A percentile compares a stretch with the other conserved stretches of the same genome.
Conservation (phyloP, 2,888 invertebrate genomes). For the Barypeithes pellucidus region DNA sequence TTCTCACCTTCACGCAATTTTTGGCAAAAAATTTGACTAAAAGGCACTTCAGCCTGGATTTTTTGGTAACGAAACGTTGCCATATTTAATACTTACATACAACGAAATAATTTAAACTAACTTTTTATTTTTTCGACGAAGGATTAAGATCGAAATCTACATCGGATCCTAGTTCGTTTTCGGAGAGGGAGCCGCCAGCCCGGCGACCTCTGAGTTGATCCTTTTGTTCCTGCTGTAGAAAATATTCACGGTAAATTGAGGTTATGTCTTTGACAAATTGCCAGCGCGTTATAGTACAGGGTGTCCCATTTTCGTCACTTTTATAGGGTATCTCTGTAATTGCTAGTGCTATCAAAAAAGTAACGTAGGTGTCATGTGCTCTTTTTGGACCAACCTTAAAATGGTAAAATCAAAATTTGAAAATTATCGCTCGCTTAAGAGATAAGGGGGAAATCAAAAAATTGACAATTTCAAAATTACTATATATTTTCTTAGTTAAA, state of each 20-base stretch:
- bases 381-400: no score
- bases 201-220: conserved; percentile 72
- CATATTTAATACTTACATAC: conserved; percentile 11
- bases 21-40: conserved; percentile 23
- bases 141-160: conserved; percentile 66
- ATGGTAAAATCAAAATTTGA: no score
- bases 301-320: no score
- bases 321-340: no score
- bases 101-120: not conserved
- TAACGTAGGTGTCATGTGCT: no score
- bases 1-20: conserved; percentile 13
- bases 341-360: no score
- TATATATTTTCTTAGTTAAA: no score
- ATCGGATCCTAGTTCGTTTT: conserved; percentile 87
- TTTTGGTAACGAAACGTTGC: conserved; percentile 15
- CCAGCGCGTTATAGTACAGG: no score
- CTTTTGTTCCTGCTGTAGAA: conserved; percentile 34
- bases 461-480: no score
- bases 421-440: no score
- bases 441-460: no score
- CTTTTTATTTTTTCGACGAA: not conserved
- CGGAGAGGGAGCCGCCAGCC: conserved; percentile 86
- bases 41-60: conserved; percentile 7
- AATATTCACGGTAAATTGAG: not conserved
- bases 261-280: no score